These are phyloP conservation scores for Penaeus indicus DNA, from an alignment of 1,140 invertebrate genomes.

Conservation along the genomic window DNA sequence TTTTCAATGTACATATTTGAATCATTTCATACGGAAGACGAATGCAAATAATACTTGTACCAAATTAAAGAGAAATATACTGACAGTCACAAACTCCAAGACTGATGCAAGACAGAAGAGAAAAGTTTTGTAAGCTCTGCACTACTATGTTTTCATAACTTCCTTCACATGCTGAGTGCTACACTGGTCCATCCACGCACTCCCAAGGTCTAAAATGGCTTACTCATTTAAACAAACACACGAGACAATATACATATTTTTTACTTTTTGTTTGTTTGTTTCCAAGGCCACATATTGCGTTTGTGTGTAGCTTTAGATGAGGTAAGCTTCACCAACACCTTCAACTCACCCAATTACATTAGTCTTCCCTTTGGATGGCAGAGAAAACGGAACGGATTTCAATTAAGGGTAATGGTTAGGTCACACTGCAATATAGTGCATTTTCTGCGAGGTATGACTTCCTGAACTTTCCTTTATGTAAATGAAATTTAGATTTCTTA, in stretches of 20 bases:
- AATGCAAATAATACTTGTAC: too few relatives aligned
- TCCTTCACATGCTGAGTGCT: background rate
- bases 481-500: too few relatives aligned
- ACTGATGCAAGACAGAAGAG: too few relatives aligned
- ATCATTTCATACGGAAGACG: too few relatives aligned
- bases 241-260: background rate
- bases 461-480: too few relatives aligned
- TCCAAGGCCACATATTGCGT: too few relatives aligned
- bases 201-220: conserved; percentile 8
- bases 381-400: conserved; percentile 37
- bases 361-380: conserved; percentile 60
- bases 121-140: background rate
- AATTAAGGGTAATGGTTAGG: conserved; percentile 30
- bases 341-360: conserved; percentile 52
- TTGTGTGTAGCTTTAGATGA: conserved; percentile 43
- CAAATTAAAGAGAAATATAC: too few relatives aligned
- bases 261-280: background rate
- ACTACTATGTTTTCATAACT: background rate
- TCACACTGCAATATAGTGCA: background rate
- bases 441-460: background rate
- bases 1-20: too few relatives aligned
- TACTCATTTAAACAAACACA: conserved; percentile 39
- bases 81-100: too few relatives aligned
- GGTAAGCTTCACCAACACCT: conserved; percentile 37
- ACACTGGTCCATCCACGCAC: conserved; percentile 1